Evolutionary conservation across 2,888 invertebrate genomes (phyloP).

Genomic region (Microchrysa polita): DNA sequence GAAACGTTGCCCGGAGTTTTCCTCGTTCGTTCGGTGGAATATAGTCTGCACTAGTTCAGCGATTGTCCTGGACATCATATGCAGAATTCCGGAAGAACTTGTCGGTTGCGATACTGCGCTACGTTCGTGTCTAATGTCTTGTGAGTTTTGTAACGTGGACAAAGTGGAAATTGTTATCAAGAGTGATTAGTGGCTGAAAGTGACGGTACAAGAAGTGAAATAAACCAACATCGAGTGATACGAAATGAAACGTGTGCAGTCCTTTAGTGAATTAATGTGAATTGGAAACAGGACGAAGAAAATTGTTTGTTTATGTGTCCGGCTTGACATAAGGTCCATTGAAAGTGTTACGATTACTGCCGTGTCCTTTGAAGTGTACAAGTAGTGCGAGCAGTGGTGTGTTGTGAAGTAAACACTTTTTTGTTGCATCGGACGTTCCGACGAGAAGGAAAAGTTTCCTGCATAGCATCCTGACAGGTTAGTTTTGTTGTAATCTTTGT

Average conservation of each 20-base stretch:
- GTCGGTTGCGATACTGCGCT: background rate
- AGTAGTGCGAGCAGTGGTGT: background rate
- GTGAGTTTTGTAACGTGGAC: constrained; percentile 23
- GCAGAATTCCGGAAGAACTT: background rate
- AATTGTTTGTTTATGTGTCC: constrained; percentile 4
- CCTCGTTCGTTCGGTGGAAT: constrained; percentile 16
- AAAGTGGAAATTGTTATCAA: constrained; percentile 5
- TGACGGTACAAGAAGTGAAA: constrained; percentile 7
- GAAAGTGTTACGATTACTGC: background rate
- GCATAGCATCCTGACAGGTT: background rate
- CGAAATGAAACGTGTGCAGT: background rate
- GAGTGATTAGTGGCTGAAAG: constrained; percentile 9
- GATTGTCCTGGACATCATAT: constrained; percentile 30
- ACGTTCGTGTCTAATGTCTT: background rate
- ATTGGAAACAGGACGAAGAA: background rate
- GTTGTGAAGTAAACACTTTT: background rate
- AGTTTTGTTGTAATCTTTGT: background rate
- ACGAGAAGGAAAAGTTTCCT: background rate
- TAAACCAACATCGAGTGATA: background rate
- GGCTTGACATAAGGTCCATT: background rate
- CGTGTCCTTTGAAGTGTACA: constrained; percentile 1
- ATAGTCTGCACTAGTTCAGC: constrained; percentile 34
- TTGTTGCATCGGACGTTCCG: background rate
- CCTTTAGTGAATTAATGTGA: background rate
- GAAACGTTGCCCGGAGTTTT: constrained; percentile 13